Evolutionary conservation across 2,113 vertebrate genomes (phyloP), one percentile per base, ranked within the genome.

Genomic region (Sorex fumeus): DNA sequence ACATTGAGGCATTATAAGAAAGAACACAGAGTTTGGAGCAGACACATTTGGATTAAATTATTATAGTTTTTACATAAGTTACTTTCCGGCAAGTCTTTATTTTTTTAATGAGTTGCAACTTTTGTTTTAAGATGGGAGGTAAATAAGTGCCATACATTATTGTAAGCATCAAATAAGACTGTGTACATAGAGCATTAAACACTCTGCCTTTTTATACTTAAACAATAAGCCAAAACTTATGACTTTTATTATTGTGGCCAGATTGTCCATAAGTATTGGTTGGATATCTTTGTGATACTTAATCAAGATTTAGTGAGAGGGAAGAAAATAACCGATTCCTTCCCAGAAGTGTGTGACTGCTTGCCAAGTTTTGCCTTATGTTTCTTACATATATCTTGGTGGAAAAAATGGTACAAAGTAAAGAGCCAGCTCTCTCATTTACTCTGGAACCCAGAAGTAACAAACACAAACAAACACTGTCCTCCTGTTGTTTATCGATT

Each of bases 361-460:
- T 75, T 87, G 45, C 34, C 71, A 67, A 32, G n/a, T 87, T 53
- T 88, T 88, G 13, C 78, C 66, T 79, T 74, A 7, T 86, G 40
- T 84, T 86, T 32, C 77, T 71, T 72, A 36, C 6, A 6, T 71
- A 66, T 28, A 50, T 92, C 74, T 84, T 83, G 57, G 84, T 79
- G 84, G 85, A 93, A 81, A 43, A 27, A 27, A 57, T 21, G 13
- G 32, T 70, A 57, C 36, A 84, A 32, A 23, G 60, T 60, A 72
- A 94, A 83, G 10, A 92, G 57, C 25, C 64, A 76, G 57, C 45
- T 67, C 28, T 74, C 50, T 79, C 74, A 15, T 75, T 74, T 92
- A 62, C 40, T 87, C 6, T 15, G 36, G 13, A 40, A 83, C 28
- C 79, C 74, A 71, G 40, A 95, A 78, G 36, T 23, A 36, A n/a